Percentiles rank a stretch among this genome's conserved stretches.
Evolutionary conservation across 2,888 invertebrate species (phyloP).

Genomic region (Athetis lepigone): DNA sequence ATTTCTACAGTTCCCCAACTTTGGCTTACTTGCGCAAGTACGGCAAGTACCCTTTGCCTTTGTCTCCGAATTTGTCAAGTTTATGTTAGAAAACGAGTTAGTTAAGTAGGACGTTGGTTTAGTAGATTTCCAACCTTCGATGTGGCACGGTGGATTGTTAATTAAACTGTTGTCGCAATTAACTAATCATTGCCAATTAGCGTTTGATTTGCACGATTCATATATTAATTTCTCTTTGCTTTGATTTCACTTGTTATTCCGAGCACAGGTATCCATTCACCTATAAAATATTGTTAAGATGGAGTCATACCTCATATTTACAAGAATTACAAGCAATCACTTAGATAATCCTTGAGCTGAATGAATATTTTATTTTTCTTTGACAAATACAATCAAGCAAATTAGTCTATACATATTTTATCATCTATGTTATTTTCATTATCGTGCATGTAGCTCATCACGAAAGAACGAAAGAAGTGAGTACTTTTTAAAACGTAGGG

Average conservation of each 20-base stretch:
- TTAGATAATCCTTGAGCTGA: too few species aligned
- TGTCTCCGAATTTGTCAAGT: slow-evolving; percentile 42
- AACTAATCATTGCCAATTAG: slow-evolving; percentile 44
- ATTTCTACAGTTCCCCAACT: slow-evolving; percentile 19
- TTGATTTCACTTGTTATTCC: background rate
- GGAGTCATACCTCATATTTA: too few species aligned
- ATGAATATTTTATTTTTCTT: slow-evolving; percentile 7
- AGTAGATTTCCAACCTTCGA: slow-evolving; percentile 54
- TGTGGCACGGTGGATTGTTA: slow-evolving; percentile 40
- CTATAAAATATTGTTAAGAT: too few species aligned
- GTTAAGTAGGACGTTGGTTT: slow-evolving; percentile 37
- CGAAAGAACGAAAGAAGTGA: too few species aligned
- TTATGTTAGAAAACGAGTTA: slow-evolving; percentile 50
- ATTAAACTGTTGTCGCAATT: slow-evolving; percentile 37
- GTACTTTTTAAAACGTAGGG: slow-evolving; percentile 8
- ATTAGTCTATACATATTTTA: slow-evolving; percentile 18
- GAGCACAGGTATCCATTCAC: too few species aligned
- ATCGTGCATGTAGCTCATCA: background rate
- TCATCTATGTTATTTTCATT: slow-evolving; percentile 10
- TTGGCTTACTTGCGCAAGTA: slow-evolving; percentile 37
- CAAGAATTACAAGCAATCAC: too few species aligned
- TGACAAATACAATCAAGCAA: slow-evolving; percentile 8
- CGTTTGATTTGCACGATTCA: slow-evolving; percentile 23
- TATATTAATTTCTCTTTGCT: background rate
- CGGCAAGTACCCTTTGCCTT: slow-evolving; percentile 46